phyloP scores from a whole-genome alignment of 2,797 vertebrate species.

The Cynopterus sphinx region DNA sequence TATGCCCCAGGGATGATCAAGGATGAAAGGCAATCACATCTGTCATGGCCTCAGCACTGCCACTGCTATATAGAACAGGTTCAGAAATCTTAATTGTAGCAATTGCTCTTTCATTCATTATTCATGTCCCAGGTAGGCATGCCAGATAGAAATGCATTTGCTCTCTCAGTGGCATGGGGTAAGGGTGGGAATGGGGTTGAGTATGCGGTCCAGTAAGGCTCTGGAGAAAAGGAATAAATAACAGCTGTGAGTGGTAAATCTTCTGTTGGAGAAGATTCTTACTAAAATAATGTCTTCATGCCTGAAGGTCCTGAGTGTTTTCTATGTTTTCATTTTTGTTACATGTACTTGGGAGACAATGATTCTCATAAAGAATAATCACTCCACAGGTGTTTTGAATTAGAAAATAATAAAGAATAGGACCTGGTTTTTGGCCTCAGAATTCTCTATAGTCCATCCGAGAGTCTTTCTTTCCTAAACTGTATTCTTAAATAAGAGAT shows the following conservation, averaged over 20 bases:
- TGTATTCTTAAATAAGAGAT: background rate
- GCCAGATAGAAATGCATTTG: background rate
- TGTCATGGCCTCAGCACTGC: background rate
- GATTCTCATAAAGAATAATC: background rate
- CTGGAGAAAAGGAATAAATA: background rate
- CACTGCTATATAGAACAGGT: background rate
- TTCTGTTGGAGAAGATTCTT: background rate
- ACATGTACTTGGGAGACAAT: background rate
- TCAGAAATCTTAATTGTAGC: background rate
- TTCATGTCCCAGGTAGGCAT: background rate
- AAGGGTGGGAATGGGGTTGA: background rate
- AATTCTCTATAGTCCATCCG: background rate
- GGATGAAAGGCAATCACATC: background rate
- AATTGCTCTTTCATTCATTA: background rate
- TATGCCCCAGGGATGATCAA: no score
- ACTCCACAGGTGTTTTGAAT: background rate
- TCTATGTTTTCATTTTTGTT: background rate
- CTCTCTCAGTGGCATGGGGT: background rate
- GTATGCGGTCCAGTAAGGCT: background rate
- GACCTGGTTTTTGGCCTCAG: background rate
- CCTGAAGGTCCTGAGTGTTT: background rate
- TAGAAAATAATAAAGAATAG: conserved; percentile 9
- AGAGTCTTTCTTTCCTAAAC: background rate
- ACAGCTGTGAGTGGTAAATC: background rate
- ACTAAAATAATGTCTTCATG: background rate